Base-by-base conservation (phyloP, 2,113 vertebrate species). In the Felis chaus region DNA sequence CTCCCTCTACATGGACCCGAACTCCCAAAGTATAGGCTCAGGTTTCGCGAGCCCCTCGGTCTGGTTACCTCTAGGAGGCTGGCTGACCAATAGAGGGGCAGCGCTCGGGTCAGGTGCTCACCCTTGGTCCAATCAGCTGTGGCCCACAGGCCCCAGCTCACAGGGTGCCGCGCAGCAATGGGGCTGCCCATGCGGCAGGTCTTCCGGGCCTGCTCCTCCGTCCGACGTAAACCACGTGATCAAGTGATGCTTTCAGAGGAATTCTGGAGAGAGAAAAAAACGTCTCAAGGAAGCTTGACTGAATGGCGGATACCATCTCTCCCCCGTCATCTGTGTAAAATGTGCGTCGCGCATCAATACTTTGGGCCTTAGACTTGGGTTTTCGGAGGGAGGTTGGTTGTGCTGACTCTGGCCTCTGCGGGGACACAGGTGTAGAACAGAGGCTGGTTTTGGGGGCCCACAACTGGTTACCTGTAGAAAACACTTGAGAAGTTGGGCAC, bases 141-240 rank as follows among this genome's bases (percentile, higher is more conserved):
- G 57, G 14, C 80, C 3, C 11, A 23, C 1, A 4, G 5, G 33
- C 1, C 6, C 1, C 6, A 4, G 23, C 33, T 41, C 39, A 13
- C 6, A 0, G 0, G 15, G 55, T 4, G 8, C 18, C 3, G 15
- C 23, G 4, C 16, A 2, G 3, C 0, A 39, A 36, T 10, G 85
- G 18, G 16, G 19, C 19, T 66, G 33, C 15, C 6, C 7, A 9
- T 25, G 16, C 21, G 23, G 18, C 12, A n/a, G 29, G 41, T 78
- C 39, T 57, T 53, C 23, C 1, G 21, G 29, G 19, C 1, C 39
- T 23, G 23, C 10, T 33, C 19, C 5, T 7, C 41, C 27, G 1
- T 15, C 23, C 57, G 50, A 53, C 16, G 5, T 45, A 36, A 92
- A 66, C 4, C 5, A 11, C 13, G 0, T 3, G 73, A 18, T 39